Evolutionary conservation across 2,113 vertebrate species (phyloP).

Genomic region (Dasyprocta punctata): DNA sequence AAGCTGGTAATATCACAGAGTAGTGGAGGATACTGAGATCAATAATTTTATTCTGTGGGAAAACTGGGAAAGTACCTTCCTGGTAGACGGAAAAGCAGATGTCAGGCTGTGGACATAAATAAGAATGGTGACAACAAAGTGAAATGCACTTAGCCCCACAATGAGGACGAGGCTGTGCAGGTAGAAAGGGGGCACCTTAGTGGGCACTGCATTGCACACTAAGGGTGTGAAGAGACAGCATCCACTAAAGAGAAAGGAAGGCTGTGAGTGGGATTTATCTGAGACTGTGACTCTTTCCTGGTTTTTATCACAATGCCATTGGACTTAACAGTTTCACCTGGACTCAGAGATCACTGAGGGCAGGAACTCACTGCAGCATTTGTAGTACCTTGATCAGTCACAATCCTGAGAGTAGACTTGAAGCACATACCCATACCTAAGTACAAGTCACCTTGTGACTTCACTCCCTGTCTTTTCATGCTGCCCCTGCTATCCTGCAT

Average conservation of each 20-base stretch:
- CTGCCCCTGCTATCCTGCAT: neutral
- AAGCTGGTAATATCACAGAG: neutral
- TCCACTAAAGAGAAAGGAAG: neutral
- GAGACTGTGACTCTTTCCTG: neutral
- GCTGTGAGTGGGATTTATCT: neutral
- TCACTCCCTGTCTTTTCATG: neutral
- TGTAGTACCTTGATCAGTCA: neutral
- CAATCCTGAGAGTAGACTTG: neutral
- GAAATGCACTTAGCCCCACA: neutral
- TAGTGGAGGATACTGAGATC: neutral
- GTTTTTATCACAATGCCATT: neutral
- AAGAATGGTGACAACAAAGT: neutral
- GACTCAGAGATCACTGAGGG: neutral
- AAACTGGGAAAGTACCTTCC: neutral
- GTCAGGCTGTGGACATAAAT: neutral
- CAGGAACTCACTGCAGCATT: neutral
- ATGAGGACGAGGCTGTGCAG: neutral
- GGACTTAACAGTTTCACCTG: neutral
- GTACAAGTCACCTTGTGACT: neutral
- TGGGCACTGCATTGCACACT: neutral
- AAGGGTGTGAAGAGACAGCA: neutral
- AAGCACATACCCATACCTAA: fast-evolving
- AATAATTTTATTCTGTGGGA: neutral
- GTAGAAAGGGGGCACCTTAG: neutral
- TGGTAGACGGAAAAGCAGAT: neutral